phyloP scores from a whole-genome alignment of 2,888 invertebrate genomes.

The Kuschelorhynchus macadamiae region DNA sequence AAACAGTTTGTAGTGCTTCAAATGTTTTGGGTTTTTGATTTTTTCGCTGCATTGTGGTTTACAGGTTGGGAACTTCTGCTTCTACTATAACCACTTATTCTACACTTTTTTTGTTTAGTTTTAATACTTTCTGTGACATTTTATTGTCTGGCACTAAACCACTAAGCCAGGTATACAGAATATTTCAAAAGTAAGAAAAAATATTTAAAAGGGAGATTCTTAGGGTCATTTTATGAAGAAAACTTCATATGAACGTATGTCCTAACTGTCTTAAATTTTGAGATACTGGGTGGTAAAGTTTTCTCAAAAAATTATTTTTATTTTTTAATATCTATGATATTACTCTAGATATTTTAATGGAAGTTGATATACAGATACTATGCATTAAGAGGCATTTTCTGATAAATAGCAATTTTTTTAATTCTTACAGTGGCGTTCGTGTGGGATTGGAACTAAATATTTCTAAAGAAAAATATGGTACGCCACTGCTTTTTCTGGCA shows the following conservation, averaged over 20 bases:
- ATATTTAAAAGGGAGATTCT: not conserved
- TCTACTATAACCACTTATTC: too few species aligned
- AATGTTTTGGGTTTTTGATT: too few species aligned
- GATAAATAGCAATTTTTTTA: conserved; percentile 17
- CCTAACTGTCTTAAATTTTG: conserved; percentile 14
- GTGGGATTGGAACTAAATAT: not conserved
- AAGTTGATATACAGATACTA: conserved; percentile 60
- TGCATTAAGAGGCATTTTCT: conserved; percentile 10
- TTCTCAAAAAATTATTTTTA: conserved; percentile 40
- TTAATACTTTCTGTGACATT: too few species aligned
- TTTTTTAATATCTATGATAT: conserved; percentile 10
- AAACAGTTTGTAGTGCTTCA: too few species aligned
- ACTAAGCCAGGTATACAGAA: too few species aligned
- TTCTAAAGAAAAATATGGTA: not conserved
- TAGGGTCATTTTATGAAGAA: conserved; percentile 4
- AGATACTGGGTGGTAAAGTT: conserved; percentile 45
- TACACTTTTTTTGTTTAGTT: too few species aligned
- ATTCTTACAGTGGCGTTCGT: conserved; percentile 1
- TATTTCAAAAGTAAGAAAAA: too few species aligned
- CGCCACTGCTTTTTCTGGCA: too few species aligned
- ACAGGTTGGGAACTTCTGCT: too few species aligned
- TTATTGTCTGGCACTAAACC: too few species aligned
- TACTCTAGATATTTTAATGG: conserved; percentile 52
- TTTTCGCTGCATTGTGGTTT: too few species aligned
- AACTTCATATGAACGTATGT: conserved; percentile 12